phyloP scores from a whole-genome alignment of 1,140 invertebrate species.

The Aphelenchoides fujianensis region DNA sequence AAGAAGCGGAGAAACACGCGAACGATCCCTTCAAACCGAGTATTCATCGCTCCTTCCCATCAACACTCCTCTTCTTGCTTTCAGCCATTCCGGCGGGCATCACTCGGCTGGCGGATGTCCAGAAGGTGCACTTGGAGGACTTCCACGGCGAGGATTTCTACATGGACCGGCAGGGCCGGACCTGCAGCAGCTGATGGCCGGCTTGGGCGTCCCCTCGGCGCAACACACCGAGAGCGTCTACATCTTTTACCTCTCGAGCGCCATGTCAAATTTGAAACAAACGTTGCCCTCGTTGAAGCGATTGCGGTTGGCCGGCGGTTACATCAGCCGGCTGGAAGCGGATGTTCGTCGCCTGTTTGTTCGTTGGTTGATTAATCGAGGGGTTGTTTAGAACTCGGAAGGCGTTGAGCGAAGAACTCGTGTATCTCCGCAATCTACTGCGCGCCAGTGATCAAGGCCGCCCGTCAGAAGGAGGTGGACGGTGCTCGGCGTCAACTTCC shows the following conservation, averaged over 20 bases:
- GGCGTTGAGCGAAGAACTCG: neutral
- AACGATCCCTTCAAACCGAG: neutral
- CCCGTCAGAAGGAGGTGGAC: neutral
- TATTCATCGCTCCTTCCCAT: no score
- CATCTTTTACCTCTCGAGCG: neutral
- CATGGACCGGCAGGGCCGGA: neutral
- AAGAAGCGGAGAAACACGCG: neutral
- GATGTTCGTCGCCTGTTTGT: neutral
- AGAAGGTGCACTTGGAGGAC: neutral
- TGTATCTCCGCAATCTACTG: neutral
- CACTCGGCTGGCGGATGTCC: neutral
- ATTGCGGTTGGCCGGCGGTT: constrained; percentile 6
- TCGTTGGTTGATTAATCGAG: no score
- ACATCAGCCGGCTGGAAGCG: neutral
- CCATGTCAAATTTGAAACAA: neutral
- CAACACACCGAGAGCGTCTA: neutral
- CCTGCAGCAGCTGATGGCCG: neutral
- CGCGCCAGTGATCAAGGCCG: neutral
- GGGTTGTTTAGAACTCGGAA: neutral
- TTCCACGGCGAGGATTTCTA: neutral
- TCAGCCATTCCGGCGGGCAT: neutral
- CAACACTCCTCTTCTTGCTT: neutral
- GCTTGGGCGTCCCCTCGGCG: neutral
- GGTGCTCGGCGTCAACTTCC: neutral
- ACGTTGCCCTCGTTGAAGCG: constrained; percentile 4